Percentiles rank a stretch among this genome's conserved stretches.
Conservation (phyloP, 2,888 invertebrate genomes). For the Hydrotaea cyrtoneurina region DNA sequence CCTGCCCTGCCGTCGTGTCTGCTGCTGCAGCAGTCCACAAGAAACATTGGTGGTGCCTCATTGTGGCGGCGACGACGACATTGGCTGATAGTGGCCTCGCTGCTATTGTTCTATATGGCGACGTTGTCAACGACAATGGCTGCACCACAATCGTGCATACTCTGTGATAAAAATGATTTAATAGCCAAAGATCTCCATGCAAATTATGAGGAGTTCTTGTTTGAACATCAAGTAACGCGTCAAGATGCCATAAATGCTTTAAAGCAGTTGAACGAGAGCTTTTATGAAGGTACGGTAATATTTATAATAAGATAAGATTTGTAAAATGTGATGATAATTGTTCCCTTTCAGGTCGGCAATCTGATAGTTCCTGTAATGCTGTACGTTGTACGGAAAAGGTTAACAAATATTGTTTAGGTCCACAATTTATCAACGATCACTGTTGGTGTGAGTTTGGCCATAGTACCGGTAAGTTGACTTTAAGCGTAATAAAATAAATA, state of each 20-base stretch:
- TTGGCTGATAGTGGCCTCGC: slow-evolving; percentile 42
- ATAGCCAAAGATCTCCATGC: slow-evolving; percentile 69
- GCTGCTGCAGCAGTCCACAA: slow-evolving; percentile 26
- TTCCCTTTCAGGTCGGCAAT: slow-evolving; percentile 69
- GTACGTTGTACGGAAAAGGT: slow-evolving; percentile 74
- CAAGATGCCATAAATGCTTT: slow-evolving; percentile 77
- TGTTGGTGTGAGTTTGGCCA: slow-evolving; percentile 80
- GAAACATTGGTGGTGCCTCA: background rate
- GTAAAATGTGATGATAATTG: no score
- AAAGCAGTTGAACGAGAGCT: slow-evolving; percentile 74
- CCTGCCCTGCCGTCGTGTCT: slow-evolving; percentile 19
- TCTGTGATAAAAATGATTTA: slow-evolving; percentile 76
- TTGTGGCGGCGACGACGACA: slow-evolving; percentile 1
- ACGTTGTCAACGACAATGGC: slow-evolving; percentile 57
- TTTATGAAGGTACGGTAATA: slow-evolving; percentile 76
- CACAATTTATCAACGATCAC: slow-evolving; percentile 80
- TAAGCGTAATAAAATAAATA: background rate
- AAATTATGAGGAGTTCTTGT: slow-evolving; percentile 77
- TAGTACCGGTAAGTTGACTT: slow-evolving; percentile 76
- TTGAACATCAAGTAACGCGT: slow-evolving; percentile 79
- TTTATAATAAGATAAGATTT: background rate
- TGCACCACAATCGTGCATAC: slow-evolving; percentile 76
- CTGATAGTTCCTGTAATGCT: slow-evolving; percentile 74
- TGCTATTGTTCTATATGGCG: slow-evolving; percentile 49
- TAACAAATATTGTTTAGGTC: slow-evolving; percentile 77